Evolutionary conservation across 1,140 invertebrate genomes (phyloP).

Genomic region (Cardiocondyla obscurior): DNA sequence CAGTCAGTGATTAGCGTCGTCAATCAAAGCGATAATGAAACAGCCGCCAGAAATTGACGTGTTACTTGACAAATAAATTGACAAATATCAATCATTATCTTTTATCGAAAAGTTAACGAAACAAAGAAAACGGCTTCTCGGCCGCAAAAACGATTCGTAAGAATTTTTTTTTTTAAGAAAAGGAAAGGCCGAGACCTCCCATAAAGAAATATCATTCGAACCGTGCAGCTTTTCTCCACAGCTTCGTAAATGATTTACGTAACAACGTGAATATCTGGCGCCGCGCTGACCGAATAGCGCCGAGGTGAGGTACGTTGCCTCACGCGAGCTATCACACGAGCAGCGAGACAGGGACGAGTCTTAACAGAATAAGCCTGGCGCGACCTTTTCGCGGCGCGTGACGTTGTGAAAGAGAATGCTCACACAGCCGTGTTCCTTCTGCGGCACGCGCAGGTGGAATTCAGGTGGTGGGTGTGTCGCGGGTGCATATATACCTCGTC

Average conservation of each 20-base stretch:
- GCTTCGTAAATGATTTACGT: slow-evolving; percentile 7
- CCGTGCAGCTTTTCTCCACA: not conserved
- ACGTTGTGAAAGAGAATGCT: slow-evolving; percentile 37
- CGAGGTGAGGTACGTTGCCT: not conserved
- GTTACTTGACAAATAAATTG: not conserved
- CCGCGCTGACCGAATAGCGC: slow-evolving; percentile 8
- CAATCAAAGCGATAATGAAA: not conserved
- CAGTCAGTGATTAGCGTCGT: not conserved
- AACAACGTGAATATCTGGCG: not conserved
- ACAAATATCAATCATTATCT: too few relatives aligned
- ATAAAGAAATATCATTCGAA: not conserved
- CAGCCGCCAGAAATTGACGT: not conserved
- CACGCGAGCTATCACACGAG: slow-evolving; percentile 26
- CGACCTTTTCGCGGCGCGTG: slow-evolving; percentile 63
- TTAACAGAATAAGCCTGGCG: slow-evolving; percentile 15
- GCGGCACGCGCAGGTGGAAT: slow-evolving; percentile 69
- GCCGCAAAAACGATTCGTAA: too few relatives aligned
- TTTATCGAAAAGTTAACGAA: too few relatives aligned
- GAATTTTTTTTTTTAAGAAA: too few relatives aligned
- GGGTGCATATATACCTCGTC: slow-evolving; percentile 87
- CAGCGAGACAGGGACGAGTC: too few relatives aligned
- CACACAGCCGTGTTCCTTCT: slow-evolving; percentile 71
- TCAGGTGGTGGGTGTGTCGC: slow-evolving; percentile 62
- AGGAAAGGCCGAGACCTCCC: not conserved
- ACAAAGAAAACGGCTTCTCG: not conserved